Base-by-base conservation (phyloP, 2,888 invertebrate genomes). In the Spatulosminthurus flaviceps region DNA sequence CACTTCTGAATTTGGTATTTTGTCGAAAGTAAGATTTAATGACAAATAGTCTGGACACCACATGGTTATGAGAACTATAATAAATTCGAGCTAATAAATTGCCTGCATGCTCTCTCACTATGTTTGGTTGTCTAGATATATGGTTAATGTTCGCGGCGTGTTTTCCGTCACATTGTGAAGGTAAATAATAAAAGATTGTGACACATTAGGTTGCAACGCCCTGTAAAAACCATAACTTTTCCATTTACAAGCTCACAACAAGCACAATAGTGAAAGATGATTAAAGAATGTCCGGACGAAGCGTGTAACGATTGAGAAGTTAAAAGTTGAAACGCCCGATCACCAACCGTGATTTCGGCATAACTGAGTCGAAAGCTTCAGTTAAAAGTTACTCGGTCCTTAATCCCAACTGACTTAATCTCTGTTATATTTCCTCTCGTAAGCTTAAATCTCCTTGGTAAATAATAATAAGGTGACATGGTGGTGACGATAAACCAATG, bases 341-440 rank as follows among this genome's bases (percentile, higher is more conserved):
- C 51, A 51, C 51, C 51, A 51, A n/a, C 51, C 51, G 51, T n/a
- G 51, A 51, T 51, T 51, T 51, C 51, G 16, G 51, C 51, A 51
- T 51, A 51, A 51, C 7, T 51, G n/a, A 51, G 16, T 51, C 51
- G 51, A 51, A 51, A 51, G 51, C 51, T 51, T 16, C 16, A 51
- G 16, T 51, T 5, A 51, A 19, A 51, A 51, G 5, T 19, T 4
- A 19, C n/a, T 51, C 51, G n/a, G n/a, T n/a, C n/a, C n/a, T n/a
- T n/a, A n/a, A n/a, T n/a, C n/a, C 16, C 51, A 51, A 4, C n/a
- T 11, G 16, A n/a, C 19, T 51, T 19, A 51, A 51, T 51, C 51
- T 51, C 51, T 51, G 1, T 51, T 51, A 51, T 5, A 19, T 2
- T 51, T 51, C n/a, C n/a, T n/a, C n/a, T n/a, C n/a, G n/a, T n/a